phyloP scores from a whole-genome alignment of 2,888 invertebrate species.

The Arge pagana region DNA sequence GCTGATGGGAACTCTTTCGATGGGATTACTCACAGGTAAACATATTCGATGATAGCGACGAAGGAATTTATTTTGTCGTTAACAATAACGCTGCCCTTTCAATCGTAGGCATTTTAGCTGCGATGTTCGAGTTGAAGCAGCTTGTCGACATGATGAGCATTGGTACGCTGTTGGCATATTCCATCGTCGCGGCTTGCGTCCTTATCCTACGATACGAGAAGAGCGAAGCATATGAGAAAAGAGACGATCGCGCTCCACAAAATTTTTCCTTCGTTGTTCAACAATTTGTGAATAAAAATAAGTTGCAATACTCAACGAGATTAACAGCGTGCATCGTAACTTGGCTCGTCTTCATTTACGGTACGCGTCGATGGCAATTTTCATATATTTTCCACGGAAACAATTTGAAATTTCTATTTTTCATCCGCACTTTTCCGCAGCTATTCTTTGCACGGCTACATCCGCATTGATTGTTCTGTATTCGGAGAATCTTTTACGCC shows the following conservation, averaged over 20 bases:
- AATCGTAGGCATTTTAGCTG: constrained; percentile 76
- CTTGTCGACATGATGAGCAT: constrained; percentile 92
- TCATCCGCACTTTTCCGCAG: constrained; percentile 33
- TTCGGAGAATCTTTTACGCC: constrained; percentile 27
- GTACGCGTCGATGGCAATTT: constrained; percentile 44
- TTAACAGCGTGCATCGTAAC: constrained; percentile 58
- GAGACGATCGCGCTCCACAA: constrained; percentile 45
- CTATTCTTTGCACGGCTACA: constrained; percentile 29
- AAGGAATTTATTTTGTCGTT: background rate
- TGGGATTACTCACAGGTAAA: constrained; percentile 72
- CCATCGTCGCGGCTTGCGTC: constrained; percentile 87
- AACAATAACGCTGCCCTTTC: constrained; percentile 15
- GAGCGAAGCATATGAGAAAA: constrained; percentile 53
- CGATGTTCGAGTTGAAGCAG: constrained; percentile 80
- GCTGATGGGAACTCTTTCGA: constrained; percentile 71
- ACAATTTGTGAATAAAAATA: constrained; percentile 57
- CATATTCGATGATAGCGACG: background rate
- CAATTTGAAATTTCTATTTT: background rate
- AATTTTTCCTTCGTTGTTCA: constrained; percentile 41
- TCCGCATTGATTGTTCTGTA: constrained; percentile 33
- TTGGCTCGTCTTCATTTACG: constrained; percentile 55
- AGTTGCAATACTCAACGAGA: constrained; percentile 56
- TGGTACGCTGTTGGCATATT: constrained; percentile 83
- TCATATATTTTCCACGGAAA: background rate
- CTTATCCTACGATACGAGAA: constrained; percentile 70